Base-by-base conservation (phyloP, 2,113 vertebrate genomes). In the Salvelinus alpinus region DNA sequence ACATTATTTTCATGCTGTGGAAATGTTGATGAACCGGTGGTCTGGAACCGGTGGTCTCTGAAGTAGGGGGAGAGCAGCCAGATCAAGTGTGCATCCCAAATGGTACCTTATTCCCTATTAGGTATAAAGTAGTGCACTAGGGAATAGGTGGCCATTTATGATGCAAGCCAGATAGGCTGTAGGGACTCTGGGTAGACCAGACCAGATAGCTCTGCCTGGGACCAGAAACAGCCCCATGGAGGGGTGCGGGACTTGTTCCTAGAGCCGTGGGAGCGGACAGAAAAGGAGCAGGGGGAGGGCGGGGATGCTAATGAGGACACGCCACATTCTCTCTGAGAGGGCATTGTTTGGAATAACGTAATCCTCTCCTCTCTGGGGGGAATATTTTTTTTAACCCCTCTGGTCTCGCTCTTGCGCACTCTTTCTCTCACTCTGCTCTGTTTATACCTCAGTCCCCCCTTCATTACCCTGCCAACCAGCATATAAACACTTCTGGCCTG, bases 341-440 rank as follows among this genome's bases (percentile, higher is more conserved):
- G 57, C 24, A 66, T 74, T 74, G 73, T 74, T 29, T 74, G n/a
- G 9, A 25, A 54, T 74, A 62, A 66, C 64, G 47, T 66, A 38
- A 74, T 29, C 60, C 62, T 73, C 34, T 38, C 27, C 12, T 51
- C 48, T 5, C 51, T 54, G 51, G 2, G 38, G 9, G 38, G 2
- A 44, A 12, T 3, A 1, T 44, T 9, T 11, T 44, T 38, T 44
- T 44, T 11, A 3, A 12, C 9, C 38, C 38, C 38, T 44, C 38
- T 44, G 38, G 38, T 44, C 38, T 44, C 38, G 2, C 9, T 44
- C 38, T 44, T 9, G 9, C 2, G 8, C 38, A 2, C 38, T 38
- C 38, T 38, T 38, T 38, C 38, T 38, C 38, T 38, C 34, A 38
- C 34, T 12, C 38, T 44, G 38, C 38, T 44, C 38, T 44, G 38